phyloP scores from a whole-genome alignment of 1,140 invertebrate species.

The Cecropterus lyciades region DNA sequence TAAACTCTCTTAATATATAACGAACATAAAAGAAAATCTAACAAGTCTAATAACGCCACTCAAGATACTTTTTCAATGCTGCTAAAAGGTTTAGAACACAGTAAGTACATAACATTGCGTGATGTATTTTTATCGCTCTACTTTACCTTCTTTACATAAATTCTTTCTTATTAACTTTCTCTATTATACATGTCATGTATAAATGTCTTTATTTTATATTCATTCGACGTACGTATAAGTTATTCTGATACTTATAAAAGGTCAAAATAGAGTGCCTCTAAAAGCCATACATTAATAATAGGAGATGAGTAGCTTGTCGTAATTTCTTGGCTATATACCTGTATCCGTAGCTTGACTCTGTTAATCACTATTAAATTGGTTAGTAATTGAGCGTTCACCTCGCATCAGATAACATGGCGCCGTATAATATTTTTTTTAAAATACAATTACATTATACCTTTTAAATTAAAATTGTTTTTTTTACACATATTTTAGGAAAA shows the following conservation, averaged over 20 bases:
- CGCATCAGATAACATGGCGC: constrained; percentile 35
- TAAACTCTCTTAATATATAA: too few species aligned
- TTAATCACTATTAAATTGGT: constrained; percentile 28
- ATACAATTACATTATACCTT: not conserved
- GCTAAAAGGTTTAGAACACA: too few species aligned
- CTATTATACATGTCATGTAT: not conserved
- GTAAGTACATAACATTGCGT: too few species aligned
- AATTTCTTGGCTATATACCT: not conserved
- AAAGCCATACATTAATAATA: constrained; percentile 13
- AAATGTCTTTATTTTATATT: not conserved
- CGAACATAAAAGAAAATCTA: too few species aligned
- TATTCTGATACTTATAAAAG: constrained; percentile 11
- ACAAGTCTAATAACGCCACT: too few species aligned
- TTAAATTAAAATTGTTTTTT: too few species aligned
- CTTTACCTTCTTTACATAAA: too few species aligned
- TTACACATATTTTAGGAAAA: too few species aligned
- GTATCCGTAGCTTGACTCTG: constrained; percentile 4
- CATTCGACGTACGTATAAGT: constrained; percentile 5
- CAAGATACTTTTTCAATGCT: too few species aligned
- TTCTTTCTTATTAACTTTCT: not conserved
- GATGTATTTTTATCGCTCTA: too few species aligned
- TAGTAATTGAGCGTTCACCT: constrained; percentile 25
- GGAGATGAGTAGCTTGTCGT: not conserved
- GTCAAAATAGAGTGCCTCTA: constrained; percentile 23
- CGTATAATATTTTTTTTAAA: constrained; percentile 5